These are phyloP conservation scores for Oryzaephilus surinamensis DNA, from an alignment of 1,140 invertebrate species.

Conservation along the genomic window DNA sequence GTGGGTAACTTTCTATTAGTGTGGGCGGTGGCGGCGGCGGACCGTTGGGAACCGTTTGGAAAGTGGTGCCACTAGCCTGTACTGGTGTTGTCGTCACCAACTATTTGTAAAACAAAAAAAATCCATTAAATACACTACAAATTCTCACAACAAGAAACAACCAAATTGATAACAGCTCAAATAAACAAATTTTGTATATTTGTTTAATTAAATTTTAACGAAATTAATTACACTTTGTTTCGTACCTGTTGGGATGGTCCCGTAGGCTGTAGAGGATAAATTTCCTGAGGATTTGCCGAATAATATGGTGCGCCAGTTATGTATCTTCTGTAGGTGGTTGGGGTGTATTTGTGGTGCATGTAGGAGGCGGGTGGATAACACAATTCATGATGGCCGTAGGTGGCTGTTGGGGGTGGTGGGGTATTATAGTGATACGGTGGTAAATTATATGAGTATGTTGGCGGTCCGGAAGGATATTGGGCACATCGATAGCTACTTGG, in stretches of 20 bases:
- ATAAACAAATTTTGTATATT: too few species aligned
- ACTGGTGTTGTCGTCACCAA: conserved; percentile 31
- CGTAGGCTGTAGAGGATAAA: conserved; percentile 23
- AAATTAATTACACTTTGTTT: too few species aligned
- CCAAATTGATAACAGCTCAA: conserved; percentile 7
- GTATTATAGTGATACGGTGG: conserved; percentile 45
- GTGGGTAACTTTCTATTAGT: conserved; percentile 39
- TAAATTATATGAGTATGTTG: conserved; percentile 32
- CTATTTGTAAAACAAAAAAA: conserved; percentile 10
- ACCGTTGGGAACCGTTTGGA: conserved; percentile 19
- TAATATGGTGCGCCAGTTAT: conserved; percentile 28
- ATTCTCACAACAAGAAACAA: background rate
- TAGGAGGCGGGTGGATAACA: conserved; percentile 32
- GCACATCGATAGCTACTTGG: conserved; percentile 19
- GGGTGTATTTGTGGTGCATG: conserved; percentile 20
- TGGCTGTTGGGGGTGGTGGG: conserved; percentile 29
- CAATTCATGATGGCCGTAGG: conserved; percentile 33
- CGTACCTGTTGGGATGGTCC: conserved; percentile 14
- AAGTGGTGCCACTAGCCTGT: conserved; percentile 31
- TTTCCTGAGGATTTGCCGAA: conserved; percentile 30
- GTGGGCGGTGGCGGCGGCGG: conserved; percentile 26
- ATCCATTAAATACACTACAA: background rate
- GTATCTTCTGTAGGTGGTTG: conserved; percentile 23
- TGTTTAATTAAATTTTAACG: too few species aligned
- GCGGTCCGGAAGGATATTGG: conserved; percentile 22